These are phyloP conservation scores for Trypoxylon attenuatum DNA, from an alignment of 2,888 invertebrate genomes.

Conservation along the genomic window DNA sequence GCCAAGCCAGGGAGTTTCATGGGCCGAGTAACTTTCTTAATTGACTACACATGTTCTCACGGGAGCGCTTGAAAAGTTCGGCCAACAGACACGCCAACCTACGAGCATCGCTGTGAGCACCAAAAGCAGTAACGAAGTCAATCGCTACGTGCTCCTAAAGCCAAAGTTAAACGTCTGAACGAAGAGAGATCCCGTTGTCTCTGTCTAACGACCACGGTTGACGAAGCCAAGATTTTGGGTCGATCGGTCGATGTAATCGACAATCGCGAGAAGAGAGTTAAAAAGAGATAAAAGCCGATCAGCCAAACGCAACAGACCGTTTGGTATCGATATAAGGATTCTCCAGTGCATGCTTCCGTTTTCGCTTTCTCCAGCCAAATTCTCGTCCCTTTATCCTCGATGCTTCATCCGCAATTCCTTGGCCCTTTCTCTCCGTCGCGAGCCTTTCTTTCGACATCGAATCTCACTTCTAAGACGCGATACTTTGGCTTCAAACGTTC, in stretches of 20 bases:
- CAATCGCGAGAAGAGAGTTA: too few species aligned
- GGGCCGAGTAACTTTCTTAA: constrained; percentile 5
- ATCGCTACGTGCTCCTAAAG: not conserved
- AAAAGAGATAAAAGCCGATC: too few species aligned
- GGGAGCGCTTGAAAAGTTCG: not conserved
- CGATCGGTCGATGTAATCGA: too few species aligned
- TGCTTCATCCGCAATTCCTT: constrained; percentile 14
- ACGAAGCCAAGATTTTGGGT: too few species aligned
- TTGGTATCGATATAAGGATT: not conserved
- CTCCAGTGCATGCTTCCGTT: not conserved
- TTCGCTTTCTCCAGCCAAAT: not conserved
- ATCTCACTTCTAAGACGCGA: constrained; percentile 30
- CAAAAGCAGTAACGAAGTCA: not conserved
- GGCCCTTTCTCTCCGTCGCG: constrained; percentile 4
- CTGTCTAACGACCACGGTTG: too few species aligned
- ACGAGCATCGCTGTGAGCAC: not conserved
- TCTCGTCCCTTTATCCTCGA: not conserved
- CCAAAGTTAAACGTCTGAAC: too few species aligned
- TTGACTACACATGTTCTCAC: constrained; percentile 21
- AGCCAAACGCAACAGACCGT: too few species aligned
- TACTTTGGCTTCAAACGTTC: constrained; percentile 50
- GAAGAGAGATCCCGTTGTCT: too few species aligned
- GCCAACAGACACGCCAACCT: not conserved
- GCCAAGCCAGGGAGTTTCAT: not conserved
- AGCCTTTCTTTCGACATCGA: constrained; percentile 27